phyloP scores from a whole-genome alignment of 2,113 vertebrate species.

The Cheirogaleus medius region DNA sequence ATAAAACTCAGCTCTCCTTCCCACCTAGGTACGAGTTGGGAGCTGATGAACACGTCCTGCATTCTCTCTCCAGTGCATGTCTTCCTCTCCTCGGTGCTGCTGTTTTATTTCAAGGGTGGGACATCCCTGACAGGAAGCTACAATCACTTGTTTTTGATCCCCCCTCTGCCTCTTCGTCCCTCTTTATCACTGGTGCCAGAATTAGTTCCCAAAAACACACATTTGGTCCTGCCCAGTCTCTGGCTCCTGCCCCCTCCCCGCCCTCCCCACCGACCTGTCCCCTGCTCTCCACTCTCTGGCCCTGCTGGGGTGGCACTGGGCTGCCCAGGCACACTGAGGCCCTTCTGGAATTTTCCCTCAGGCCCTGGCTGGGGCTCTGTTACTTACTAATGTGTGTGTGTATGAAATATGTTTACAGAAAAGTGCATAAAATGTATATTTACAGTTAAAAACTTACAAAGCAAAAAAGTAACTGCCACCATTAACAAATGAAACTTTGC shows the following conservation, averaged over 20 bases:
- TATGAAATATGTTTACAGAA: neutral
- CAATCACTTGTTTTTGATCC: neutral
- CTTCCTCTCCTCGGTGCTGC: accelerated
- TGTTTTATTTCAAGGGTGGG: neutral
- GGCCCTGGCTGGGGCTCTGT: neutral
- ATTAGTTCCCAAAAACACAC: neutral
- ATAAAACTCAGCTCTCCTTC: neutral
- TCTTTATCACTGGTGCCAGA: neutral
- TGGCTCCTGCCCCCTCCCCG: neutral
- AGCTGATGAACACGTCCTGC: neutral
- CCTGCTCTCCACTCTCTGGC: accelerated
- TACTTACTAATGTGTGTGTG: neutral
- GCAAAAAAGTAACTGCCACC: neutral
- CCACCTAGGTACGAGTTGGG: too few species aligned
- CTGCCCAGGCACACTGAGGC: neutral
- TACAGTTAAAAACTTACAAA: neutral
- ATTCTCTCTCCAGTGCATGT: accelerated
- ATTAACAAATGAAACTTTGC: neutral
- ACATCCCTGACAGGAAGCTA: neutral
- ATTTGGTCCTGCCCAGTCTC: neutral
- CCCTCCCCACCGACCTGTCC: neutral
- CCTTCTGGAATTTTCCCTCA: neutral
- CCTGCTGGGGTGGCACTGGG: accelerated
- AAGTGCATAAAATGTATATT: neutral
- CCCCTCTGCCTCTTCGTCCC: accelerated